Base-by-base conservation (phyloP, 2,797 vertebrate genomes). In the Pterois miles region DNA sequence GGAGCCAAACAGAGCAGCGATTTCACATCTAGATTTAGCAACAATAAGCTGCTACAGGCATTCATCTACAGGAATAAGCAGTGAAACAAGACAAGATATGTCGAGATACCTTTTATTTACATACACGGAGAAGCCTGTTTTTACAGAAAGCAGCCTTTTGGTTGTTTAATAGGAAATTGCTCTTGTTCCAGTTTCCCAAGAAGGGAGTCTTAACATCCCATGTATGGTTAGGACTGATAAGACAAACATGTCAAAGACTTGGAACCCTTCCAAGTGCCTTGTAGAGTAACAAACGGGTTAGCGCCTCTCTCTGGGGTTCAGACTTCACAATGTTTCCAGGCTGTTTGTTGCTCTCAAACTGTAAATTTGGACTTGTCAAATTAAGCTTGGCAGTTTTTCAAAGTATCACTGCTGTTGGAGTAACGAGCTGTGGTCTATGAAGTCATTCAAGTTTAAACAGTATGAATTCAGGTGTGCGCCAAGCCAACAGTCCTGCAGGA, bases 21-120 rank as follows among this genome's bases (percentile, higher is more conserved):
- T 74, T 60, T 67, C 59, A 50, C 27, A 31, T 83, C 48, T 65
- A 85, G 72, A 65, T 76, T 85, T 43, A 46, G 14, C 27, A 40
- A 56, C 27, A 53, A 8, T 50, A 33, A 73, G 54, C 68, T 40
- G 22, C 63, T 23, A 54, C 33, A 53, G 58, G 22, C 48, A 77
- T 70, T 57, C 33, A 65, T 16, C 25, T 9, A 60, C 52, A 70
- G 22, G 43, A 56, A 65, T 33, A 64, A 71, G 29, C 69, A 69
- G 65, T 23, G 6, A 57, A 64, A 72, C 31, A 57, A 34, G 29
- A 70, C 7, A 22, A 11, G 11, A 73, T 27, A 2, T 53, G 9
- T 34, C 53, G 40, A 5, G 20, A 33, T 46, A 46, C 43, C 9
- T 62, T 33, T 40, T 75, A 18, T 50, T 50, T n/a, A 22, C 8